A percentile compares a stretch with the other conserved stretches of the same genome.
These are phyloP conservation scores for Hyla sarda DNA, from an alignment of 2,113 vertebrate species.

Conservation along the genomic window DNA sequence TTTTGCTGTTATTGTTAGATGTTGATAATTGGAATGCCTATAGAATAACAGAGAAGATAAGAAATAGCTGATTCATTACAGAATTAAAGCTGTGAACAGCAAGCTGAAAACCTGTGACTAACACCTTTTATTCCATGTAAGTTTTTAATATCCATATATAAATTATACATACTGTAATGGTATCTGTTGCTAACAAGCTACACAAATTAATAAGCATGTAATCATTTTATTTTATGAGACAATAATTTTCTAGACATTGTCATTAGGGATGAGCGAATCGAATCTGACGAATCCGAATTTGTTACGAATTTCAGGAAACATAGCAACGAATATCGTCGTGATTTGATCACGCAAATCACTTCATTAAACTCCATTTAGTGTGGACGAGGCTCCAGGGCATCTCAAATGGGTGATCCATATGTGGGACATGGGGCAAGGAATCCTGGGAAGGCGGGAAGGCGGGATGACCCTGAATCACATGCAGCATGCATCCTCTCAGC, in stretches of 20 bases:
- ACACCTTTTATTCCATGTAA: constrained; percentile 39
- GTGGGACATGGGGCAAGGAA: too few relatives aligned
- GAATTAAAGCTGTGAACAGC: constrained; percentile 43
- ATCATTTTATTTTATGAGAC: neutral
- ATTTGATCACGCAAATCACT: too few relatives aligned
- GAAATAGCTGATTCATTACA: constrained; percentile 51
- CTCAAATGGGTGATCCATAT: too few relatives aligned
- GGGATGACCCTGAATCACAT: too few relatives aligned
- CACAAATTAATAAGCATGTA: constrained; percentile 5
- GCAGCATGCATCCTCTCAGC: too few relatives aligned
- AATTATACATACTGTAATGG: constrained; percentile 24
- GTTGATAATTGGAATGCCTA: constrained; percentile 1
- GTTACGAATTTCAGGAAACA: too few relatives aligned
- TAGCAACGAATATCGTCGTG: too few relatives aligned
- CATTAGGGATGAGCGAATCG: too few relatives aligned
- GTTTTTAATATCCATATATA: constrained; percentile 41
- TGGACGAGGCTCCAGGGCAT: too few relatives aligned
- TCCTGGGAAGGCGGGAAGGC: too few relatives aligned
- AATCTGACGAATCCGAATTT: too few relatives aligned
- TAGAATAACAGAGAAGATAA: constrained; percentile 20
- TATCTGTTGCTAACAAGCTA: constrained; percentile 21
- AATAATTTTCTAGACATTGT: neutral
- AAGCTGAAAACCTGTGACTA: constrained; percentile 50
- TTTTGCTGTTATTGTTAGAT: constrained; percentile 10
- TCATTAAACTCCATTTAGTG: too few relatives aligned